phyloP scores from a whole-genome alignment of 2,888 invertebrate species.

The Galerucella calmariensis region DNA sequence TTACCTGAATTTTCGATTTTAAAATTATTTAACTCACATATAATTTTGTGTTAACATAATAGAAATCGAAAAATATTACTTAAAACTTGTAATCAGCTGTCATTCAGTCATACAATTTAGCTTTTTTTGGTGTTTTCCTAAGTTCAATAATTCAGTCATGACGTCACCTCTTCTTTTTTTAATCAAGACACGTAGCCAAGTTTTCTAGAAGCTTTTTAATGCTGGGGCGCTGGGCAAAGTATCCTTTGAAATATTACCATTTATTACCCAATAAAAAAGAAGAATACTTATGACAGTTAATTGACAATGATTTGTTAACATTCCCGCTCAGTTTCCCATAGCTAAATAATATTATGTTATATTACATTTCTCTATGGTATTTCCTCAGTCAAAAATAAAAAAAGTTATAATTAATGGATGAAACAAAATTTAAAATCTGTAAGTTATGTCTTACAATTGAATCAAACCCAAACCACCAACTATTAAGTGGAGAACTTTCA shows the following conservation, averaged over 20 bases:
- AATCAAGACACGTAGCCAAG: no score
- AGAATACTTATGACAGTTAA: no score
- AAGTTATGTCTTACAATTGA: slow-evolving; percentile 1
- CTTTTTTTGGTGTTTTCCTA: neutral
- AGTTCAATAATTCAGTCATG: neutral
- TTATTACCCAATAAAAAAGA: no score
- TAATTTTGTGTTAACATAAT: slow-evolving; percentile 22
- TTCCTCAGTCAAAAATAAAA: neutral
- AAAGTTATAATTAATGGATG: neutral
- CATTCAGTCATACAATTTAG: slow-evolving; percentile 1
- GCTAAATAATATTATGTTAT: no score
- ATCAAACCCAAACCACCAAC: neutral
- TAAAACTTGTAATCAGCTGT: slow-evolving; percentile 30
- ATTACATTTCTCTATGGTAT: no score
- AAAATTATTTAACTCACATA: slow-evolving; percentile 13
- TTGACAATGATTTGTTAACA: neutral
- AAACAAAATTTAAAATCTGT: slow-evolving; percentile 3
- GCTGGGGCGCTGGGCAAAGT: no score
- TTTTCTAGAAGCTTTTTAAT: no score
- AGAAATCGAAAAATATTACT: slow-evolving; percentile 22
- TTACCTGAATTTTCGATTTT: slow-evolving; percentile 19
- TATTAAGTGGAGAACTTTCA: neutral
- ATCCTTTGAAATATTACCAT: no score
- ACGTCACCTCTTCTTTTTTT: neutral
- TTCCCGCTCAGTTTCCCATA: neutral